These are phyloP conservation scores for Macaca fascicularis DNA, from an alignment of 2,113 vertebrate genomes.

Conservation along the genomic window T2T-MFA8v1.1 NC_088379.1:111593501-111594000, in stretches of 20 bases:
- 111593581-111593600: neutral
- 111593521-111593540: neutral
- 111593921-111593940: neutral
- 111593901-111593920: neutral
- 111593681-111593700: neutral
- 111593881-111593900: neutral
- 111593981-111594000: neutral
- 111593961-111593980: neutral
- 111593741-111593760: neutral
- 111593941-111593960: neutral
- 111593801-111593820: neutral
- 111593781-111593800: neutral
- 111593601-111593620: constrained; percentile 1
- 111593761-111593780: neutral
- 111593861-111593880: neutral
- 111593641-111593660: neutral
- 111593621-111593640: neutral
- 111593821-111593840: neutral
- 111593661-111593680: neutral
- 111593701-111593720: neutral
- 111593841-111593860: neutral
- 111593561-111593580: neutral
- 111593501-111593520: neutral
- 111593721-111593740: neutral
- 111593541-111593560: neutral